Percentiles rank a stretch among this genome's conserved stretches.
Evolutionary conservation across 23 tunicate genomes (phyloP).

Genomic region (Clavelina lepadiformis): DNA sequence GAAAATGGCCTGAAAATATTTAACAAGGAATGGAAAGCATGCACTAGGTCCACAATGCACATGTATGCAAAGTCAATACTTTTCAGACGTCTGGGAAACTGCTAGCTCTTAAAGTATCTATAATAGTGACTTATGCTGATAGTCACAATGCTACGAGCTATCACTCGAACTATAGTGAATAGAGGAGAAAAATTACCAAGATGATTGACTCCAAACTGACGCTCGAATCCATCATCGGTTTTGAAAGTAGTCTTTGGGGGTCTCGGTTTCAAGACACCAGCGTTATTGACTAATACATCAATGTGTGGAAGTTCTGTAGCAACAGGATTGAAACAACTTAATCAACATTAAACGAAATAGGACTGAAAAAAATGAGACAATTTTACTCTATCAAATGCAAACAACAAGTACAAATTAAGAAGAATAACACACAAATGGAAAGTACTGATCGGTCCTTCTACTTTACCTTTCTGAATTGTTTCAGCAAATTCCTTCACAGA

Average conservation of each 20-base stretch:
- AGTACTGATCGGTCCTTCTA: no score
- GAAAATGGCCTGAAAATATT: conserved; percentile 78
- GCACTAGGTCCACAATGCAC: no score
- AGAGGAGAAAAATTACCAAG: conserved; percentile 35
- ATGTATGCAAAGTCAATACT: neutral
- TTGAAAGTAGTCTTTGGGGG: conserved; percentile 60
- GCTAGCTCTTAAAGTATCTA: no score
- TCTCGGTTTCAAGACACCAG: conserved; percentile 93
- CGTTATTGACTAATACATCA: conserved; percentile 85
- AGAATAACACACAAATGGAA: no score
- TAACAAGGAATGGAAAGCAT: no score
- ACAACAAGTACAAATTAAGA: no score
- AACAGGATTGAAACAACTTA: no score
- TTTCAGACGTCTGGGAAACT: neutral
- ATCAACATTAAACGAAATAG: no score
- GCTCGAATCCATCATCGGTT: conserved; percentile 85
- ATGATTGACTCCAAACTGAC: conserved; percentile 86
- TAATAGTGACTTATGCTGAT: no score
- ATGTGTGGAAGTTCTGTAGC: conserved; percentile 55
- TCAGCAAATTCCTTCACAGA: conserved; percentile 68
- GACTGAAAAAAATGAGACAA: no score
- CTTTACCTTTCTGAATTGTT: conserved; percentile 51
- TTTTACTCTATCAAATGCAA: no score
- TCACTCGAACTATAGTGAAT: neutral
- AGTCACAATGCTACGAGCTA: no score